Base-by-base conservation (phyloP, 2,888 invertebrate genomes). In the Sialis lutaria region DNA sequence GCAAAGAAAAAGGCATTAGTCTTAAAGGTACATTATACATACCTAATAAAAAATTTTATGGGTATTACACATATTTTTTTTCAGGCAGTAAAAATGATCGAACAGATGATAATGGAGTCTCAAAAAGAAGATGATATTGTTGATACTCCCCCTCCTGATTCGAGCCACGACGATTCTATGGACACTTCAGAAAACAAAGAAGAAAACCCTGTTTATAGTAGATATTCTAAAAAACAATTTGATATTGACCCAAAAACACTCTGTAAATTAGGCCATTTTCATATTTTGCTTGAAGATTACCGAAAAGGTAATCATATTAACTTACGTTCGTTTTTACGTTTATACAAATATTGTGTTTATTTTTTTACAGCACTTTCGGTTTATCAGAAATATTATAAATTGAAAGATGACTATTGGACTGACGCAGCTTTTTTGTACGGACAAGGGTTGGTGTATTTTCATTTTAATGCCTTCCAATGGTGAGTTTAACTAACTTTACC, bases 391-490 rank as follows among this genome's bases (percentile, higher is more conserved):
- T 92, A 85, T 66, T 84, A 79, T 60, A 78, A 79, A 34, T 67
- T 85, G 32, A 81, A 83, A 58, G 73, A 74, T 6, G 84, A 84
- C 53, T 82, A 85, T 58, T 92, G 91, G 87, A 84, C 84, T 64
- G 88, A 96, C 67, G 79, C 89, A 1, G 72, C 84, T 9, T 95
- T 93, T 63, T 73, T 96, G 33, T 98, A 93, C 65, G 97, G 97
- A 30, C 72, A 96, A 42, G 97, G 95, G 1, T 73, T 97, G 41
- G 91, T 92, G 51, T 97, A 97, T 65, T 95, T 92, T 64, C 93
- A 97, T 66, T 97, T 84, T 69, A 91, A 92, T 63, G 85, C 90
- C 35, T 95, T 86, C 67, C 83, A 88, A 64, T 92, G 92, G 97
- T 97, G 67, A 89, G 91, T 82, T 39, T 33, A 4, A 2, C 13